Percentiles rank a stretch among this genome's conserved stretches.
Evolutionary conservation across 2,888 invertebrate species (phyloP).

Genomic region (Napeogenes inachia): DNA sequence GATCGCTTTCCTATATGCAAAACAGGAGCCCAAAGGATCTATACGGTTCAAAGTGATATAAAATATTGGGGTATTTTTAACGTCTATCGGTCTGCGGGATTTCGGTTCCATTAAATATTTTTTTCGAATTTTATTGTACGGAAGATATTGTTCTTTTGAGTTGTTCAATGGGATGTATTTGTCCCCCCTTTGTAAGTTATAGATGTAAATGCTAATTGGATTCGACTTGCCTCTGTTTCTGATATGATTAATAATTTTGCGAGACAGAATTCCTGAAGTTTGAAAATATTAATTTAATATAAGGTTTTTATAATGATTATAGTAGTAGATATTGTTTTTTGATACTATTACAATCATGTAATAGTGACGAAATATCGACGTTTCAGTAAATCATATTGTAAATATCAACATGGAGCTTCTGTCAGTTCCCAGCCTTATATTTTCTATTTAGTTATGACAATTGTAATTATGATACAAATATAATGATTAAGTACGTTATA

Average conservation of each 20-base stretch:
- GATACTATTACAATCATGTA: too few relatives aligned
- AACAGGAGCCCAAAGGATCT: constrained; percentile 53
- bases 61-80: constrained; percentile 66
- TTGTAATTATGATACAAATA: background rate
- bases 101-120: constrained; percentile 60
- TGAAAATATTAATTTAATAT: too few relatives aligned
- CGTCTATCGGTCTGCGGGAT: constrained; percentile 67
- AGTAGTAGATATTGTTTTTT: too few relatives aligned
- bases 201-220: constrained; percentile 37
- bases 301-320: too few relatives aligned
- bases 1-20: constrained; percentile 68
- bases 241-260: too few relatives aligned
- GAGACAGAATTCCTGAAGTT: too few relatives aligned
- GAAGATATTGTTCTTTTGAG: constrained; percentile 66
- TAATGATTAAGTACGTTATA: background rate
- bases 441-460: too few relatives aligned
- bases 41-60: constrained; percentile 58
- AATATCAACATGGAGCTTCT: too few relatives aligned
- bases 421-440: too few relatives aligned
- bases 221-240: background rate
- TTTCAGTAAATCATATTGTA: too few relatives aligned
- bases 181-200: constrained; percentile 27
- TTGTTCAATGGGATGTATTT: constrained; percentile 34
- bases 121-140: constrained; percentile 72
- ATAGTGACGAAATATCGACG: too few relatives aligned